Evolutionary conservation across 2,797 vertebrate genomes (phyloP).

Genomic region (Poeciliopsis paucimaculata): DNA sequence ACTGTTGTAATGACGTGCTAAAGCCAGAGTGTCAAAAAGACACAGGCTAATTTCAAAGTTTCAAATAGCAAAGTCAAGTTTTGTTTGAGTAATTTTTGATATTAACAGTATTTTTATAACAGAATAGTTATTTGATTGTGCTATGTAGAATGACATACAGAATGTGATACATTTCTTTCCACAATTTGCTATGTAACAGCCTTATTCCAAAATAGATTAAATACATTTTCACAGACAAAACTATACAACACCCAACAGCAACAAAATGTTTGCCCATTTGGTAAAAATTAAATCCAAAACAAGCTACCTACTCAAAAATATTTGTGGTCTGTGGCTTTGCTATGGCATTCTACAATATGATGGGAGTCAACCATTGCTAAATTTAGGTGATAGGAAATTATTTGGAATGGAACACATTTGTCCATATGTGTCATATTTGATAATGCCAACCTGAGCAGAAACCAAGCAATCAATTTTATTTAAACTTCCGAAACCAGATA

Average conservation of each 20-base stretch:
- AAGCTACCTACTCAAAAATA: neutral
- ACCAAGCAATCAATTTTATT: neutral
- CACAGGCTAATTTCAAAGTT: too few species aligned
- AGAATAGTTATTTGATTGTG: too few species aligned
- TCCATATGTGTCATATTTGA: neutral
- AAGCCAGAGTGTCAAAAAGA: too few species aligned
- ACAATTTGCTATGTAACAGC: neutral
- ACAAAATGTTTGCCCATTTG: neutral
- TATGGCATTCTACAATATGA: neutral
- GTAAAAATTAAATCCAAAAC: neutral
- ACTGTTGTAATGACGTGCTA: too few species aligned
- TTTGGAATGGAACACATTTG: neutral
- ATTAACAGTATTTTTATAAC: too few species aligned
- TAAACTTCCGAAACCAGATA: neutral
- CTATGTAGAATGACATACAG: too few species aligned
- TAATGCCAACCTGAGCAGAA: neutral
- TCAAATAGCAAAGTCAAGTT: too few species aligned
- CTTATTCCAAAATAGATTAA: neutral
- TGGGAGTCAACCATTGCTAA: neutral
- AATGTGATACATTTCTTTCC: neutral
- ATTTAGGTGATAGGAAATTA: neutral
- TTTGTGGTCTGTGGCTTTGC: neutral
- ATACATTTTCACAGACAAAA: too few species aligned
- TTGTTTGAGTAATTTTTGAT: too few species aligned
- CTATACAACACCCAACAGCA: too few species aligned